Base-by-base conservation (phyloP, 2,888 invertebrate species). In the Rambutsinella grinnellia region DNA sequence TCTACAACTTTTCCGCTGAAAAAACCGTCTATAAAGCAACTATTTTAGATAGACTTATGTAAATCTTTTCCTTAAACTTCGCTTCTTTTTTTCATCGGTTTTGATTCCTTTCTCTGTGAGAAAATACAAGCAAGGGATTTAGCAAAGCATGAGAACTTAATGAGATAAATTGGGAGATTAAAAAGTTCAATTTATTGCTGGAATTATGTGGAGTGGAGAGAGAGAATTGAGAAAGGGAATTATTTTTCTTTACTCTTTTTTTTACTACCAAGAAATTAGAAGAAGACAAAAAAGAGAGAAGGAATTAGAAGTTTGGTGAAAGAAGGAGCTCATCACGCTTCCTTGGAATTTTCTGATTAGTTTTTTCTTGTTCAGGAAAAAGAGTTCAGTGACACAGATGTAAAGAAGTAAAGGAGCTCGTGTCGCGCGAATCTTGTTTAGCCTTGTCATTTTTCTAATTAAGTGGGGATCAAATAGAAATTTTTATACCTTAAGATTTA, bases 161-260 rank as follows among this genome's bases (percentile, higher is more conserved):
- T 61, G 61, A 36, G 61, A 61, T 61, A 49, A 61, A 61, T 24
- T 23, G 61, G 26, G 61, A 24, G 58, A 61, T 61, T 61, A 61
- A 61, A 36, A 61, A 61, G 17, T 61, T 61, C 49, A 61, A 61
- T 61, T 49, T 61, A 61, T 61, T 61, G 36, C 36, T 36, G 23
- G 28, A 49, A 62, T 49, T 49, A 17, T 13, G 24, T 17, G 54
- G 15, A 54, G 54, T 24, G 21, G 17, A 51, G 10, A 36, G 28
- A 15, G 23, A 26, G 49, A 49, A 62, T 21, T 13, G 49, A 54
- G 23, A 8, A 53, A 26, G 3, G 21, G 53, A 17, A 27, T 23
- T 15, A 51, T 15, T 51, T 26, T 51, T 19, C 6, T n/a, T 46
- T 19, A 60, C 13, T 6, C 57, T 3, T 6, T 62, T 62, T 62